Evolutionary conservation across 2,888 invertebrate species (phyloP).

Genomic region (Eupithecia centaureata): DNA sequence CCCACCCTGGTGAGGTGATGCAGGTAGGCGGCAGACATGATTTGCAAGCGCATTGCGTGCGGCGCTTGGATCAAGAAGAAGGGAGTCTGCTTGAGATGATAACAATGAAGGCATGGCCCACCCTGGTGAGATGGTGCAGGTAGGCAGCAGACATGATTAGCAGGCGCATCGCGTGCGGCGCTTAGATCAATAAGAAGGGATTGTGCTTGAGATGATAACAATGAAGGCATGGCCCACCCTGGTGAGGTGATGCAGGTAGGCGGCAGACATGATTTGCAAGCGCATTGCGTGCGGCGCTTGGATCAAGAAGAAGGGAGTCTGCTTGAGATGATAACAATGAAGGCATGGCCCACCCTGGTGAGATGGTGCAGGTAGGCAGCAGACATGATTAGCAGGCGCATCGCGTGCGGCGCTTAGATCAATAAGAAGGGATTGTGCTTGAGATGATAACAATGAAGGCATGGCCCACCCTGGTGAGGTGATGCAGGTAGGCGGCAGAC

Average conservation of each 20-base stretch:
- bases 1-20: too few species aligned
- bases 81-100: too few species aligned
- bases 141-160: conserved; percentile 69
- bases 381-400: conserved; percentile 66
- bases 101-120: conserved; percentile 35
- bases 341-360: conserved; percentile 46
- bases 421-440: conserved; percentile 66
- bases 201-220: conserved; percentile 59
- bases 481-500: conserved; percentile 65
- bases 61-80: too few species aligned
- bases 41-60: too few species aligned
- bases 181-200: conserved; percentile 61
- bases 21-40: too few species aligned
- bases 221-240: conserved; percentile 45
- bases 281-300: conserved; percentile 63
- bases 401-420: conserved; percentile 59
- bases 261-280: conserved; percentile 66
- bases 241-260: conserved; percentile 61
- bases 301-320: conserved; percentile 63
- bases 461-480: conserved; percentile 54
- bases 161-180: conserved; percentile 63
- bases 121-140: conserved; percentile 59
- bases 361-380: conserved; percentile 66
- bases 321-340: conserved; percentile 47
- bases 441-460: neutral